Conservation (phyloP, 1,140 invertebrate genomes). For the Drosophila ambigua region DNA sequence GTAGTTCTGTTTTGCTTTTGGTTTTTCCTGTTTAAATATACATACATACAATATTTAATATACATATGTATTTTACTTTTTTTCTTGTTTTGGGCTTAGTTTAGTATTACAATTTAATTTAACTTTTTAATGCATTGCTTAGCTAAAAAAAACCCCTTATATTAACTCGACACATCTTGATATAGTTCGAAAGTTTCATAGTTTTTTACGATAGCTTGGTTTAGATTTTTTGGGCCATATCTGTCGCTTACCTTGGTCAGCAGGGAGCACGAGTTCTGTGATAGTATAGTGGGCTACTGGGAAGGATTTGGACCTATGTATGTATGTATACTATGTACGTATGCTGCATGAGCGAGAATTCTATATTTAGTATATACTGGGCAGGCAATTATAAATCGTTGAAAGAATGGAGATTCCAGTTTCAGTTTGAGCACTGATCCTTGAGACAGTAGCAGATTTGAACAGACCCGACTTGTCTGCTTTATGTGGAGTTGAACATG, state of each 20-base stretch:
- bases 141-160: constrained; percentile 77
- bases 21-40: constrained; percentile 71
- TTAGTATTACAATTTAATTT: constrained; percentile 75
- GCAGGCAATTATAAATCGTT: constrained; percentile 40
- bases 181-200: constrained; percentile 55
- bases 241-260: constrained; percentile 1
- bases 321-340: constrained; percentile 1
- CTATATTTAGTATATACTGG: constrained; percentile 33
- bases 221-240: constrained; percentile 4
- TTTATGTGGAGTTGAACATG: constrained; percentile 34
- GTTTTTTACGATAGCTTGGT: constrained; percentile 19
- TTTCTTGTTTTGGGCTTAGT: constrained; percentile 27
- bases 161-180: constrained; percentile 69
- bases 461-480: constrained; percentile 6
- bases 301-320: background rate
- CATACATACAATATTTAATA: constrained; percentile 33
- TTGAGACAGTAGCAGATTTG: background rate
- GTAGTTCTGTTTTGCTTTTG: constrained; percentile 30
- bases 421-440: constrained; percentile 2
- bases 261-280: background rate
- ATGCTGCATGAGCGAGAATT: constrained; percentile 31
- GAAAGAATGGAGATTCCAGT: constrained; percentile 23
- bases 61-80: constrained; percentile 36
- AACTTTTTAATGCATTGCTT: constrained; percentile 77
- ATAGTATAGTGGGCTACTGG: background rate